phyloP scores from a whole-genome alignment of 2,113 vertebrate species.

The Rhipidura dahli region DNA sequence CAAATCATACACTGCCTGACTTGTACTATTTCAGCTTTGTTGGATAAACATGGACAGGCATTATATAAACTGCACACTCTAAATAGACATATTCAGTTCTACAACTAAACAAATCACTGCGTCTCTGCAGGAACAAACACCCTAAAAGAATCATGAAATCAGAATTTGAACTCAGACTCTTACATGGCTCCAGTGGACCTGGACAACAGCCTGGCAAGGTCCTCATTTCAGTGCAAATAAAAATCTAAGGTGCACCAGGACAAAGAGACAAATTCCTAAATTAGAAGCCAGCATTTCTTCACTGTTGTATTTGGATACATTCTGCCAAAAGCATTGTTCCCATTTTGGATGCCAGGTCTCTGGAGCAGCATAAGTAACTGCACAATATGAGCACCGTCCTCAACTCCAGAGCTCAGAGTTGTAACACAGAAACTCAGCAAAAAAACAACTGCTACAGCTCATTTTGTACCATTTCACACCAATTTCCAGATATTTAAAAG shows the following conservation, averaged over 20 bases:
- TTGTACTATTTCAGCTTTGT: background rate
- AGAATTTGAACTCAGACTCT: background rate
- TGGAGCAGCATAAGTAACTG: background rate
- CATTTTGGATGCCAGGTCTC: background rate
- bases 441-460: background rate
- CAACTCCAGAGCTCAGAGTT: background rate
- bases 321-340: background rate
- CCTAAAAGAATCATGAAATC: background rate
- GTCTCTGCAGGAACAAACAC: background rate
- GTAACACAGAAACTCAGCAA: background rate
- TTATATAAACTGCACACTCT: background rate
- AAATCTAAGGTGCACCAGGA: background rate
- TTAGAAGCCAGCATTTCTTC: background rate
- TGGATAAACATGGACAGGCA: background rate
- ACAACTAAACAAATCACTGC: background rate
- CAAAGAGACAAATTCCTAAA: background rate
- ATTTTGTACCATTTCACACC: background rate
- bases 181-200: background rate
- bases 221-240: background rate
- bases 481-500: background rate
- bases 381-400: accelerated
- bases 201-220: background rate
- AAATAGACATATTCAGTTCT: background rate
- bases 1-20: background rate
- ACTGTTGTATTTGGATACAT: background rate